phyloP scores from a whole-genome alignment of 1,140 invertebrate species.

The honey bee (Apis mellifera) region Amel_HAv3.1 CM009937.2:2055001-2055500 shows the following conservation, averaged over 20 bases:
- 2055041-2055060: not conserved
- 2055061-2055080: not conserved
- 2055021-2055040: not conserved
- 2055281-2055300: too few species aligned
- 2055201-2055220: too few species aligned
- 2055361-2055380: not conserved
- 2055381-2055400: not conserved
- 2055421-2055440: not conserved
- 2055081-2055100: conserved; percentile 10
- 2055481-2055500: not conserved
- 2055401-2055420: not conserved
- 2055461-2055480: not conserved
- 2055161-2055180: too few species aligned
- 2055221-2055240: too few species aligned
- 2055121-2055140: not conserved
- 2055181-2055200: too few species aligned
- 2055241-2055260: too few species aligned
- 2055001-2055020: conserved; percentile 11
- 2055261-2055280: too few species aligned
- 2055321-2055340: not conserved
- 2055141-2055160: too few species aligned
- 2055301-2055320: not conserved
- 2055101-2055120: not conserved
- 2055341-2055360: not conserved
- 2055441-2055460: not conserved